Base-by-base conservation (phyloP, 2,113 vertebrate genomes). In the Macaca nemestrina region DNA sequence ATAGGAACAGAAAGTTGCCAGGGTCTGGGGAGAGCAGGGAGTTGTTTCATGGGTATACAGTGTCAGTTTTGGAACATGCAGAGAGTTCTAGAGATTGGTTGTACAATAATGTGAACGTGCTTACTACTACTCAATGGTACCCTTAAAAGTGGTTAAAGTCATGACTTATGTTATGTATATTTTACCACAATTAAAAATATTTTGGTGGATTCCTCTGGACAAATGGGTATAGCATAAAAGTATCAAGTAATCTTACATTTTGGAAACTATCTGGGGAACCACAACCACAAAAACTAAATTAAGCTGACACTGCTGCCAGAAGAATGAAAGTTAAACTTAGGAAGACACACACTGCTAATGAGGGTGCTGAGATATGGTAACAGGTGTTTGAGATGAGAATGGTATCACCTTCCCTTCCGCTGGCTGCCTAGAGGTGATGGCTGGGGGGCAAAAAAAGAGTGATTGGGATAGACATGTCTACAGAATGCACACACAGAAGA, bases 241-340 rank as follows among this genome's bases (percentile, higher is more conserved):
- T 85, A 79, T 40, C 94, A 96, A 94, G 55, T 93, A 35, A 80
- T 23, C 81, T 72, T 52, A 64, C n/a, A 16, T 61, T 80, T 93
- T 57, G 43, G 48, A 85, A 91, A 93, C 13, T 7, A 67, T 43
- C 40, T 93, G 72, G 67, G 72, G 57, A 88, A 57, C 12, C 72
- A 88, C 48, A 52, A 79, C 35, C 64, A 95, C 76, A 45, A 50
- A 90, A 4, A 23, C 22, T 43, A 76, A 94, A 73, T 68, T 40
- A 88, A 72, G 38, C 38, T 72, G 89, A 84, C 8, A 9, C 3
- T 32, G 22, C 23, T 64, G 82, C 43, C 38, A n/a, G 67, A 61
- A 95, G 90, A 55, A 76, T 18, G 17, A 40, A 72, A 7, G 10
- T 83, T 55, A 91, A 13, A 84, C 22, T 0, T 35, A 1, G 52